Evolutionary conservation across 2,113 vertebrate species (phyloP).

Genomic region (Gymnocephalus cernua): DNA sequence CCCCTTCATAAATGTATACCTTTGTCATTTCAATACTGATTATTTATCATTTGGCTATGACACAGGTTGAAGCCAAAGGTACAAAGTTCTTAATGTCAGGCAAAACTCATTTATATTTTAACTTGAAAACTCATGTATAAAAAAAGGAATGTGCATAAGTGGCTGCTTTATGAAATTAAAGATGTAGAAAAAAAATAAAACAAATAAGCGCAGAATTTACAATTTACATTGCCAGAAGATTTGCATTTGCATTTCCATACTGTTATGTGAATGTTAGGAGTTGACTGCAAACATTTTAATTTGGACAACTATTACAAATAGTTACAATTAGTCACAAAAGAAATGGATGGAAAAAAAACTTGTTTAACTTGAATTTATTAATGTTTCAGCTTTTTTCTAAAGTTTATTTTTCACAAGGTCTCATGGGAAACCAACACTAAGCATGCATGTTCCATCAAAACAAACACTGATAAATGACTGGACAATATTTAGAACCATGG

Average conservation of each 20-base stretch:
- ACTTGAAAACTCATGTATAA: neutral
- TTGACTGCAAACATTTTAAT: neutral
- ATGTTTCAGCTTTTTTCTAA: neutral
- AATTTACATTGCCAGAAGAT: neutral
- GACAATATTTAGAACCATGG: neutral
- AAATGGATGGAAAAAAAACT: neutral
- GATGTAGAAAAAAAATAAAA: neutral
- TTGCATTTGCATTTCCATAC: neutral
- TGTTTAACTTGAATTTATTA: neutral
- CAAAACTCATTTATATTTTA: neutral
- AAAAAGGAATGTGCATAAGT: neutral
- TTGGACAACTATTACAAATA: neutral
- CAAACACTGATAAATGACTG: constrained; percentile 19
- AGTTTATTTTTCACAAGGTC: too few relatives aligned
- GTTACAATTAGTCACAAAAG: neutral
- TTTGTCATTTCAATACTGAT: neutral
- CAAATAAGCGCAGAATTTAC: neutral
- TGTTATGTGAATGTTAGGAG: neutral
- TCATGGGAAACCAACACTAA: neutral
- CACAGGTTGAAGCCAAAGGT: neutral
- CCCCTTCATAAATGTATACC: neutral
- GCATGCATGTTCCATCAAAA: neutral
- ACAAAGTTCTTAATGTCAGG: neutral
- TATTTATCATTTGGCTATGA: neutral
- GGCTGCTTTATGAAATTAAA: neutral